Conservation (phyloP, 2,113 vertebrate genomes). For the Motacilla tschutschensis region DNA sequence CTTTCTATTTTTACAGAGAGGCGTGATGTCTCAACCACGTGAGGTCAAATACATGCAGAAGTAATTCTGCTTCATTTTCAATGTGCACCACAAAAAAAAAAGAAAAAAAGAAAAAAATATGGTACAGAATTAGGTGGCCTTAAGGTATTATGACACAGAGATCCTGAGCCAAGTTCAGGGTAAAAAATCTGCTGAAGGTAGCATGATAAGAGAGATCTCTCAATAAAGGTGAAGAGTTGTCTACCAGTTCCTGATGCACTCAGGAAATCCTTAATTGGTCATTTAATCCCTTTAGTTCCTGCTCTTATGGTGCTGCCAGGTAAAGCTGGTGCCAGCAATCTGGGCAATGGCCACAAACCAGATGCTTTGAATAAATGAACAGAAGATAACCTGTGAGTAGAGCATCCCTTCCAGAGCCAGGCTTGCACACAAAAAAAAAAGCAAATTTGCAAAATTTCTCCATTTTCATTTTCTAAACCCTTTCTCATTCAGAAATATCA, state of each 20-base stretch:
- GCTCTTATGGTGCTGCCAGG: background rate
- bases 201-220: fast-evolving
- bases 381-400: background rate
- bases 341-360: background rate
- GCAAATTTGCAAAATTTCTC: background rate
- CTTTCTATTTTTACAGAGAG: background rate
- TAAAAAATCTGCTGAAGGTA: background rate
- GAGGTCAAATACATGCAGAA: background rate
- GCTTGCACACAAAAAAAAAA: background rate
- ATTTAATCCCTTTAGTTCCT: background rate
- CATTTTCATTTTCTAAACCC: background rate
- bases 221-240: background rate
- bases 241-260: background rate
- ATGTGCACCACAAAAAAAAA: background rate
- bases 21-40: fast-evolving
- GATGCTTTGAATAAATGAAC: background rate
- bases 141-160: background rate
- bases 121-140: too few relatives aligned
- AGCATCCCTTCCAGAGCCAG: background rate
- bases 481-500: background rate
- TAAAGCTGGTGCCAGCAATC: background rate
- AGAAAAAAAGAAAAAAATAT: background rate
- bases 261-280: background rate
- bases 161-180: background rate
- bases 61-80: background rate